phyloP scores from a whole-genome alignment of 1,140 invertebrate genomes.

The Triops longicaudatus region DNA sequence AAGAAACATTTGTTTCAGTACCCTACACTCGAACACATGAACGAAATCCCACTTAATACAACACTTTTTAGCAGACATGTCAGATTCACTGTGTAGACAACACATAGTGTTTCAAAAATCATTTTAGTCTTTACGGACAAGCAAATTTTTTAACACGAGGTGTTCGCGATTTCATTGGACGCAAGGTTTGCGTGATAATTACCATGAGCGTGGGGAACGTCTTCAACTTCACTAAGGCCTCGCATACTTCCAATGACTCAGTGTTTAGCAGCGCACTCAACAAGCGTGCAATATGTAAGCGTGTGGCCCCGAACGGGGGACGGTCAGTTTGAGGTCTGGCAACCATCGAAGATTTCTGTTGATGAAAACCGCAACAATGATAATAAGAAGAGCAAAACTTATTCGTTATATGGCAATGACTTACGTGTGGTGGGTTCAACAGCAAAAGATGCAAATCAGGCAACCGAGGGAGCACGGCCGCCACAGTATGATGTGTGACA shows the following conservation, averaged over 20 bases:
- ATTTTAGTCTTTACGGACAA: neutral
- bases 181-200: constrained; percentile 34
- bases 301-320: constrained; percentile 63
- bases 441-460: constrained; percentile 62
- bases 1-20: too few relatives aligned
- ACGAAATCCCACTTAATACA: too few relatives aligned
- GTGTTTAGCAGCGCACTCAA: constrained; percentile 57
- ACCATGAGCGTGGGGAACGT: constrained; percentile 56
- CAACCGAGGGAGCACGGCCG: constrained; percentile 55
- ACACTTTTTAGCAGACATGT: too few relatives aligned
- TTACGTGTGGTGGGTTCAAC: constrained; percentile 61
- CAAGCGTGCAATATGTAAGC: constrained; percentile 64
- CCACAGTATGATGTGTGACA: constrained; percentile 46
- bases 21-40: too few relatives aligned
- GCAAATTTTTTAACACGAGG: neutral
- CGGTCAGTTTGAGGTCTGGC: neutral
- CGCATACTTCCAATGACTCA: constrained; percentile 52
- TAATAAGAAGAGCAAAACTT: neutral
- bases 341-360: neutral
- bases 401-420: constrained; percentile 20
- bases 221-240: constrained; percentile 45
- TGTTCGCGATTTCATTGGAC: too few relatives aligned
- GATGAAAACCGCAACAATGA: neutral
- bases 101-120: too few relatives aligned
- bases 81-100: too few relatives aligned